phyloP scores from a whole-genome alignment of 2,113 vertebrate species.

The Peromyscus polionotus region DNA sequence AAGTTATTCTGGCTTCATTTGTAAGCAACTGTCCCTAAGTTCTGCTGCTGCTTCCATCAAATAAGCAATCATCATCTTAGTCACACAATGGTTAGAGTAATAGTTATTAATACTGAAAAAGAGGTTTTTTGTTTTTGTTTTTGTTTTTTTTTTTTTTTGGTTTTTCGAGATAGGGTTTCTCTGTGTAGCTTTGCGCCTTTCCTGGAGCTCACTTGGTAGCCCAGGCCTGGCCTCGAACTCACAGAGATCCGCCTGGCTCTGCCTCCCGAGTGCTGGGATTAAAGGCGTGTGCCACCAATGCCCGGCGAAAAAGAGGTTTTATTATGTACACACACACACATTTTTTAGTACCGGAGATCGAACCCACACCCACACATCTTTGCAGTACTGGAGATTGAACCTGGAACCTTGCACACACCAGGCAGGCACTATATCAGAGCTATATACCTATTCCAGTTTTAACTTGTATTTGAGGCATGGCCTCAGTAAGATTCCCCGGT shows the following conservation, averaged over 20 bases:
- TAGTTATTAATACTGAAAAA: conserved; percentile 55
- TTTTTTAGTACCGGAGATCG: background rate
- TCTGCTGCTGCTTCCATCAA: background rate
- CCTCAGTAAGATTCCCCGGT: background rate
- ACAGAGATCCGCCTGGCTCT: no score
- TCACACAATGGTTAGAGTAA: conserved; percentile 7
- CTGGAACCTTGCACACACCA: background rate
- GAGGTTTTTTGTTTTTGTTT: no score
- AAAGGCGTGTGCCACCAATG: no score
- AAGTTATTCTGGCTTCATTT: conserved; percentile 29
- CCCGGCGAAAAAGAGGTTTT: conserved; percentile 58
- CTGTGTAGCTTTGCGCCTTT: no score
- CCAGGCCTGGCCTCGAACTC: no score
- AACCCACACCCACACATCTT: background rate
- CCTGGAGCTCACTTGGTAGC: no score
- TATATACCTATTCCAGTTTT: background rate
- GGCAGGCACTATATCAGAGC: background rate
- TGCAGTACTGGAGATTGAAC: background rate
- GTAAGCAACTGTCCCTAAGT: background rate
- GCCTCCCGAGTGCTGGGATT: no score
- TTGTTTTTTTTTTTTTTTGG: no score
- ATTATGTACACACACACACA: background rate
- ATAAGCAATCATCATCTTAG: conserved; percentile 37
- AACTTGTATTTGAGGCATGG: background rate
- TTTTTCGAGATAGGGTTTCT: no score